Conservation (phyloP, 2,888 invertebrate species). For the Drosophila ezoana region DNA sequence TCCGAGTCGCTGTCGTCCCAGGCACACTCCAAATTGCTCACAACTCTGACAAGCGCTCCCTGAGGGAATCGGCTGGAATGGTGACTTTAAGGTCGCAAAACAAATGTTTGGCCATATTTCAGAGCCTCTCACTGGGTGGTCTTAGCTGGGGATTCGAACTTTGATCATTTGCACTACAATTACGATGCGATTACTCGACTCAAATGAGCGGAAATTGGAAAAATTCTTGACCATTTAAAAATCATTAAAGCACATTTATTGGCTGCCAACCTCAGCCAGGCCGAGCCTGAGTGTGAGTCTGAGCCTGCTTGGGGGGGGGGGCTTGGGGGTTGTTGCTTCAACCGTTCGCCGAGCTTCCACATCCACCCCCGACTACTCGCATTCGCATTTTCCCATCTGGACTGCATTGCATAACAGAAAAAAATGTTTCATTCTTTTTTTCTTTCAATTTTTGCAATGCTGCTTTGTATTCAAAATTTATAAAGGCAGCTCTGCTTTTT, state of each 20-base stretch:
- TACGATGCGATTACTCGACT: slow-evolving; percentile 42
- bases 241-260: slow-evolving; percentile 72
- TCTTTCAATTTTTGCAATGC: slow-evolving; percentile 39
- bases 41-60: slow-evolving; percentile 21
- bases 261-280: slow-evolving; percentile 20
- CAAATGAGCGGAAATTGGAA: slow-evolving; percentile 46
- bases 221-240: slow-evolving; percentile 61
- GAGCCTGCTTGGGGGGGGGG: no score
- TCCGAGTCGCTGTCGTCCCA: slow-evolving; percentile 5
- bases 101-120: slow-evolving; percentile 67
- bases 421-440: slow-evolving; percentile 13
- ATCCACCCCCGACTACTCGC: not conserved
- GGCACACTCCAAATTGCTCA: slow-evolving; percentile 20
- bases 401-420: slow-evolving; percentile 55
- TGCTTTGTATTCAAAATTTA: slow-evolving; percentile 74
- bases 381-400: slow-evolving; percentile 15
- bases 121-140: slow-evolving; percentile 7
- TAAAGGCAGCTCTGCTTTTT: slow-evolving; percentile 51
- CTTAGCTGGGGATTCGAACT: slow-evolving; percentile 37
- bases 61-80: not conserved
- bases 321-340: not conserved
- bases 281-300: not conserved
- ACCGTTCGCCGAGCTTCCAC: no score
- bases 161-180: slow-evolving; percentile 76
- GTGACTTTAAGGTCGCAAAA: slow-evolving; percentile 64